A percentile compares a stretch with the other conserved stretches of the same genome.
Evolutionary conservation across 2,797 vertebrate genomes (phyloP).

Genomic region (Chrosomus eos): DNA sequence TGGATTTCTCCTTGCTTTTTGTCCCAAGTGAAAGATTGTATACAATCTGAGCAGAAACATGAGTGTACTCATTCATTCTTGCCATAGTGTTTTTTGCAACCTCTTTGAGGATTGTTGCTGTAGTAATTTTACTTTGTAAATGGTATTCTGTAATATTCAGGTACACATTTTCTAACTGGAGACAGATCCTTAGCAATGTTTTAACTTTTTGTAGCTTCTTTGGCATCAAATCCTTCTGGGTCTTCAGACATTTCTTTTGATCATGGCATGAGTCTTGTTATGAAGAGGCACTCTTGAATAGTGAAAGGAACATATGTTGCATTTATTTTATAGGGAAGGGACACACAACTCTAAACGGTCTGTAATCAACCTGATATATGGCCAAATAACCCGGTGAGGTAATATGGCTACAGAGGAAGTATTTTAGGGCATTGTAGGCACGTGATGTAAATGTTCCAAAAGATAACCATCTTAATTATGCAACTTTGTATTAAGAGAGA

Average conservation of each 20-base stretch:
- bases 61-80: not conserved
- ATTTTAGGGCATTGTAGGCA: not conserved
- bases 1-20: not conserved
- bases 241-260: not conserved
- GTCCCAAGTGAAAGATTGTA: not conserved
- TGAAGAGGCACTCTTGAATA: not conserved
- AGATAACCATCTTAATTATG: not conserved
- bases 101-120: not conserved
- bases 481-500: not conserved
- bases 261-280: not conserved
- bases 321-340: not conserved
- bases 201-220: conserved; percentile 1
- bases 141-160: conserved; percentile 16
- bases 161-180: conserved; percentile 15
- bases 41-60: not conserved
- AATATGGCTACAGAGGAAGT: not conserved
- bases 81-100: not conserved
- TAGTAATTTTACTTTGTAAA: not conserved
- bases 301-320: not conserved
- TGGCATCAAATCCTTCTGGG: not conserved
- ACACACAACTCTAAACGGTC: not conserved
- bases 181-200: not conserved
- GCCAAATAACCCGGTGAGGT: not conserved
- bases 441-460: not conserved
- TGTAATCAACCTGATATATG: not conserved